Base-by-base conservation (phyloP, 2,113 vertebrate species). In the Charadrius vociferus region DNA sequence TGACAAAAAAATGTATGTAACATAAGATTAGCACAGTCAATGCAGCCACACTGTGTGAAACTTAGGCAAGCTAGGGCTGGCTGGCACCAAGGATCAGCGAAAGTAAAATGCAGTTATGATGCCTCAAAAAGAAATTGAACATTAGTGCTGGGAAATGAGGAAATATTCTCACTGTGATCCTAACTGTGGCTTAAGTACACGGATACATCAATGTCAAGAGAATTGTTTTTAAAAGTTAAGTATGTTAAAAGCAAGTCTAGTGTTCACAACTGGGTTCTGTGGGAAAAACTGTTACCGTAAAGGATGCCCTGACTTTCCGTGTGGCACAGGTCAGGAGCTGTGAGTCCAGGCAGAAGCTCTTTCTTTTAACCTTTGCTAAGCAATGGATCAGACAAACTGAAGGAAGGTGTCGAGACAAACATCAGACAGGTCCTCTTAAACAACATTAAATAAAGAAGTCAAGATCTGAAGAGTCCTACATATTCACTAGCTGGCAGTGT, bases 1-100 rank as follows among this genome's bases (percentile, higher is more conserved):
- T 88, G 93, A 97, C 93, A 93, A 94, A 96, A 96, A 93, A 95
- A 91, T 59, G 88, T 81, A 92, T 95, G 77, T 74, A 92, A 96
- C 23, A 78, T 92, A 94, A 92, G 94, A 96, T 95, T 93, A 96
- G 63, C 83, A 78, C 82, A 91, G 86, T 74, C 88, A 90, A 89
- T 96, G 86, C 75, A 96, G 79, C 53, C 75, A 77, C 84, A 93
- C 77, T 93, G 81, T 97, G 92, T 95, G 97, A 96, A 97, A 91
- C 61, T 70, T 50, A 61, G 84, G 74, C 84, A 95, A 71, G 67
- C 45, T 68, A 94, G 75, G 80, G 91, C 75, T 88, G 93, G 89
- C 87, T 95, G 93, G 95, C 85, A 93, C 47, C 55, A 83, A 95
- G 66, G 62, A 95, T 89, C 67, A 96, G 50, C 55, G 71, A 83